These are phyloP conservation scores for Enteromius trimaculatus DNA, from an alignment of 2,797 vertebrate species.

Conservation along the genomic window DNA sequence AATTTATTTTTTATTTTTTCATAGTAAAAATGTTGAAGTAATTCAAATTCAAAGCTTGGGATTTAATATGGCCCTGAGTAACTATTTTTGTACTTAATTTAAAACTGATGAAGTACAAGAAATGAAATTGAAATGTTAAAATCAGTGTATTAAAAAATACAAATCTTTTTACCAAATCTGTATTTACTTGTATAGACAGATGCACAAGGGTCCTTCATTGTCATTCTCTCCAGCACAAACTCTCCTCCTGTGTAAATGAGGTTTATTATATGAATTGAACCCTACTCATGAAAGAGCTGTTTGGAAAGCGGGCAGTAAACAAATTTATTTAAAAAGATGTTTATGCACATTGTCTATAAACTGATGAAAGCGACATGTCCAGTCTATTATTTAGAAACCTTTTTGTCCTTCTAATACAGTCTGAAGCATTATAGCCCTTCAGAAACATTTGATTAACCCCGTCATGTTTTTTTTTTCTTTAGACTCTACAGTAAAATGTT, in stretches of 20 bases:
- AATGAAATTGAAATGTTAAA: too few species aligned
- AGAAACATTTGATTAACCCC: constrained; percentile 1
- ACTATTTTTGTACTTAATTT: too few species aligned
- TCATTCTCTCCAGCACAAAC: neutral
- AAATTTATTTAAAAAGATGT: neutral
- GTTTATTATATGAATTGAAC: neutral
- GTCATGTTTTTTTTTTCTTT: neutral
- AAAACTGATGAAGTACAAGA: too few species aligned
- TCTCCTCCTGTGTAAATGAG: neutral
- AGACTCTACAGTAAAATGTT: constrained; percentile 5
- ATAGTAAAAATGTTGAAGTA: too few species aligned
- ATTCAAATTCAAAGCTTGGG: too few species aligned
- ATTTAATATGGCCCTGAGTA: too few species aligned
- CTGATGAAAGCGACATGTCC: neutral
- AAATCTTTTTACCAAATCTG: too few species aligned
- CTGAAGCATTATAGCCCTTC: neutral
- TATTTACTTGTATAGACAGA: too few species aligned
- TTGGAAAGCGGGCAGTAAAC: neutral
- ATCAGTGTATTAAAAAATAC: too few species aligned
- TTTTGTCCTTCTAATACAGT: neutral
- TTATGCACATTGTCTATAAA: neutral
- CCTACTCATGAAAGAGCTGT: neutral
- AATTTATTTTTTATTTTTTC: too few species aligned
- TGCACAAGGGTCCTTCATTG: neutral
- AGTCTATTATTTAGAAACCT: neutral